phyloP scores from a whole-genome alignment of 2,113 vertebrate genomes.

The Motacilla tschutschensis region DNA sequence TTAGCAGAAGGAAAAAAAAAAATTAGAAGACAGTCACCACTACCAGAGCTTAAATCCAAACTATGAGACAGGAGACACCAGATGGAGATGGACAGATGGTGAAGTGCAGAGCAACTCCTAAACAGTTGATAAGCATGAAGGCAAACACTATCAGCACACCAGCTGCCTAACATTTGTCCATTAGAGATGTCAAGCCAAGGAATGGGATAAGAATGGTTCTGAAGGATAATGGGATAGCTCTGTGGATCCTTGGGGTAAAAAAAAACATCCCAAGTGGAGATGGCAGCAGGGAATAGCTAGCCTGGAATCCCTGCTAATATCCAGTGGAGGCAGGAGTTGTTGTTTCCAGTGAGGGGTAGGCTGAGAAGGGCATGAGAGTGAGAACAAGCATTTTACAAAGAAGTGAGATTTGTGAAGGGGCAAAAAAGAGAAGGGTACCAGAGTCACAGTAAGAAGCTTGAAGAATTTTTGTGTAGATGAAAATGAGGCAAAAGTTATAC shows the following conservation, averaged over 20 bases:
- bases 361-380: neutral
- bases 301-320: neutral
- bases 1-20: neutral
- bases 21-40: neutral
- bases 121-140: slow-evolving; percentile 46
- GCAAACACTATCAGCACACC: slow-evolving; percentile 25
- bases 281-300: neutral
- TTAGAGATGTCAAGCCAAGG: slow-evolving; percentile 12
- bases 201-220: neutral
- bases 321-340: neutral
- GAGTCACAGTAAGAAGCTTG: neutral
- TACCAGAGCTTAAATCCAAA: neutral
- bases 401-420: neutral
- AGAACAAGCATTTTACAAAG: neutral
- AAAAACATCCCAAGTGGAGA: neutral
- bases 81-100: slow-evolving; percentile 61
- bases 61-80: neutral
- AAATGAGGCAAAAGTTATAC: neutral
- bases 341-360: neutral
- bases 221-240: slow-evolving; percentile 1
- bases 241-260: neutral
- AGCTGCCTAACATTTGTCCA: slow-evolving; percentile 52
- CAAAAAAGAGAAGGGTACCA: neutral
- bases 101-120: slow-evolving; percentile 31
- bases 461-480: neutral